Conservation (phyloP, 2,113 vertebrate species). For the Onychorhynchus coronatus region DNA sequence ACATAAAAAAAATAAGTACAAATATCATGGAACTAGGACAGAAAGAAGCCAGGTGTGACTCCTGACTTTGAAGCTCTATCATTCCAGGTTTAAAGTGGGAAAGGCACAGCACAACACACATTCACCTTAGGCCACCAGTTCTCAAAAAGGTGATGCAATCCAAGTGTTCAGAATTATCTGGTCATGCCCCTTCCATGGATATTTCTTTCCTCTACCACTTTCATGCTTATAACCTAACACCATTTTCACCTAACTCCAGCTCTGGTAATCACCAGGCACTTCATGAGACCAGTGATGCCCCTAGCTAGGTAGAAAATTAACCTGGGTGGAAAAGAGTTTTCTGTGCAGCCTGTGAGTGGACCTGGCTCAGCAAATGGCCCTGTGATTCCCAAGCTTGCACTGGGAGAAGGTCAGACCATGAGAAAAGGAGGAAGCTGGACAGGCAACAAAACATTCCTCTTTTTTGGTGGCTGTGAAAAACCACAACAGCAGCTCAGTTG, state of each 20-base stretch:
- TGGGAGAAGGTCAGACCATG: neutral
- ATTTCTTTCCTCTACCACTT: neutral
- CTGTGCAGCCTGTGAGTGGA: neutral
- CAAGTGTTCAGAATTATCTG: neutral
- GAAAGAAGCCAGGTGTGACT: neutral
- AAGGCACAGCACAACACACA: rapidly evolving
- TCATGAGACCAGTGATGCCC: neutral
- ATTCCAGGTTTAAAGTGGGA: neutral
- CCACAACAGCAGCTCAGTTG: neutral
- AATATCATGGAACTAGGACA: neutral
- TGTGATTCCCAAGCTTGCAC: neutral
- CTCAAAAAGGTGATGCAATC: neutral
- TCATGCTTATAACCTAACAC: neutral
- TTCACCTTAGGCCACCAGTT: neutral
- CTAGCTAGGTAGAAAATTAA: neutral
- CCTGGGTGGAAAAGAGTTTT: neutral
- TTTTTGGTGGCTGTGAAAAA: neutral
- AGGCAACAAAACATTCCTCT: neutral
- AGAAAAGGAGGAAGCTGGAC: neutral
- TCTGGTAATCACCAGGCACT: neutral
- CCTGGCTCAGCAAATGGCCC: neutral
- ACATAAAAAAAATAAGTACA: neutral
- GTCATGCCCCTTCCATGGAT: neutral
- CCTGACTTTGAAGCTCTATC: neutral
- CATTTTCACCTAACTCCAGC: neutral